Evolutionary conservation across 2,888 invertebrate genomes (phyloP).

Genomic region (Cylindroiulus punctatus): DNA sequence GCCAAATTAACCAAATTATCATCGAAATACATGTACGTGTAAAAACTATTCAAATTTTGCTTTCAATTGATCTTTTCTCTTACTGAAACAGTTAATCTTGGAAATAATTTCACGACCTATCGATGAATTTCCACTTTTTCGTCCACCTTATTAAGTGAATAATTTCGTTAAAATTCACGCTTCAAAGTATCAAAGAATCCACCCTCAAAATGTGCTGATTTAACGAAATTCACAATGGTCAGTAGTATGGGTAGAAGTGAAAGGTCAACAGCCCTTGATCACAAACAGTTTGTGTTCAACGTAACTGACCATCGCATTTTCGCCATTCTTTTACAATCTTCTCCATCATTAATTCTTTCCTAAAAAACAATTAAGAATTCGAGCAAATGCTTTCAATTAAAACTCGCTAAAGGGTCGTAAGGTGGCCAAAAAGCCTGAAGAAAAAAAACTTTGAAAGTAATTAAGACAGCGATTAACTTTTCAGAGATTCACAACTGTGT

Average conservation of each 20-base stretch:
- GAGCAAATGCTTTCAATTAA: constrained; percentile 11
- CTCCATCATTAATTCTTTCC: background rate
- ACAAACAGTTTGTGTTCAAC: background rate
- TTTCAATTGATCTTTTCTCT: too few relatives aligned
- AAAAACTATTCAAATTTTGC: too few relatives aligned
- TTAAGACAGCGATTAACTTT: constrained; percentile 10
- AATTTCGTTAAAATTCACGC: too few relatives aligned
- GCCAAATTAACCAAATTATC: too few relatives aligned
- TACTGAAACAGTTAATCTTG: too few relatives aligned
- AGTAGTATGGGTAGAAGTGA: background rate
- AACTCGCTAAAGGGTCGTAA: constrained; percentile 20
- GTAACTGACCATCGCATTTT: background rate
- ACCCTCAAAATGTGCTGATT: too few relatives aligned
- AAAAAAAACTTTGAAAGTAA: background rate
- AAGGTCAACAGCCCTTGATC: background rate
- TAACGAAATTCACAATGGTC: background rate
- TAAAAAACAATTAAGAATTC: background rate
- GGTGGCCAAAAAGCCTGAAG: background rate
- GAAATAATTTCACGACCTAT: too few relatives aligned
- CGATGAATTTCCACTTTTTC: too few relatives aligned
- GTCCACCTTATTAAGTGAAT: too few relatives aligned
- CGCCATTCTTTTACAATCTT: background rate
- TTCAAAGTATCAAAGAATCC: too few relatives aligned
- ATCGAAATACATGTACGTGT: too few relatives aligned
- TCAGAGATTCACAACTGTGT: background rate